Evolutionary conservation across 2,113 vertebrate species (phyloP), one percentile per base, ranked within the genome.

Genomic region (Pheucticus melanocephalus): DNA sequence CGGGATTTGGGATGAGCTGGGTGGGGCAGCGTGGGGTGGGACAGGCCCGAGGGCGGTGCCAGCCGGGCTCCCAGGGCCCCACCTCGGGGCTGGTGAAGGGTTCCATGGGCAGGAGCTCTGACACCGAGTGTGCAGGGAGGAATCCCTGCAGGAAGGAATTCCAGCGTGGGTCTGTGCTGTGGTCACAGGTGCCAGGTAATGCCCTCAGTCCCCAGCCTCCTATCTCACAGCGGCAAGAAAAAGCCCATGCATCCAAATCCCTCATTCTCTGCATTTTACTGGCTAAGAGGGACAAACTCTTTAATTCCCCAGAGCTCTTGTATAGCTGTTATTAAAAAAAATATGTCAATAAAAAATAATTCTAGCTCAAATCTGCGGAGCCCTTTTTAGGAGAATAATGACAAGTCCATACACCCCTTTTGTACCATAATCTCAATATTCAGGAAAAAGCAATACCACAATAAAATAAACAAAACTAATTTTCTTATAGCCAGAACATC

Each of bases 261-360:
- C 79, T 82, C 54, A 6, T 75, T 87, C 65, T 85, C 90, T 83
- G 88, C 64, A 39, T 91, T 90, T 82, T 80, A 37, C 84, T 76
- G 77, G 77, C 72, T 85, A 69, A 88, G 54, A 91, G 78, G 45
- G 71, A 83, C 89, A 94, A 73, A 90, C 54, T 56, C 75, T 50
- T 59, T 73, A 33, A 79, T 86, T 94, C 87, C 64, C 79, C 37
- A 15, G 54, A 83, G 87, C 39, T 68, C 54, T 35, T 25, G 6
- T 60, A 10, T 40, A 64, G 57, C 73, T 78, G 4, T 59, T 77
- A 37, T 57, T 86, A 28, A 15, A 54, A 84, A 92, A 91, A 39
- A 45, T 5, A 19, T 6, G 39, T n/a, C 15, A 28, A 17, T n/a
- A 50, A 47, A 48, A 45, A 48, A 47, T 21, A 69, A 35, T 39